Evolutionary conservation across 1,140 invertebrate genomes (phyloP).

Genomic region (Leptinotarsa defecta): DNA sequence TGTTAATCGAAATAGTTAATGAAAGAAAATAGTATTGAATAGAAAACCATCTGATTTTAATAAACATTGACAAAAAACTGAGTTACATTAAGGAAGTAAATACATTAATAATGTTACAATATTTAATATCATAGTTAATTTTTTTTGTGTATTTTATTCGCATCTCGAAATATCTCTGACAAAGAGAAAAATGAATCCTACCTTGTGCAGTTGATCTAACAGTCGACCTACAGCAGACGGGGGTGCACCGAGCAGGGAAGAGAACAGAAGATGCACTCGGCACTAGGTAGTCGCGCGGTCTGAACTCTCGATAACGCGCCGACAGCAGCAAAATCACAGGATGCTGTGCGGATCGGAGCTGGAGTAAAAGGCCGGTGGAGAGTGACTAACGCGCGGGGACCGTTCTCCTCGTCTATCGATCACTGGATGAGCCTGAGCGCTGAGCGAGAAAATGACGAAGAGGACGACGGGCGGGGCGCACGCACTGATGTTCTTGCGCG

Average conservation of each 20-base stretch:
- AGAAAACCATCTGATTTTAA: no score
- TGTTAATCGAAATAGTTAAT: no score
- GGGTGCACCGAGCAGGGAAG: background rate
- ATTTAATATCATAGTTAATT: no score
- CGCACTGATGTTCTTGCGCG: background rate
- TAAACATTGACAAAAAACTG: no score
- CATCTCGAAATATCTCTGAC: no score
- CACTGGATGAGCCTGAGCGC: constrained; percentile 1
- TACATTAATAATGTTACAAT: no score
- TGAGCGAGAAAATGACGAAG: constrained; percentile 5
- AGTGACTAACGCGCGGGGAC: background rate
- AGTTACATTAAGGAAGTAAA: no score
- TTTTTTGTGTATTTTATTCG: no score
- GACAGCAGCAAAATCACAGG: background rate
- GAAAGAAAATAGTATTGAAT: no score
- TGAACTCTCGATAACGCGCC: background rate
- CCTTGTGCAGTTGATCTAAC: background rate
- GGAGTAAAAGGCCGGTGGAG: background rate
- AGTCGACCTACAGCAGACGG: background rate
- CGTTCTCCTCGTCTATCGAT: constrained; percentile 2
- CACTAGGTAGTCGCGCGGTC: background rate
- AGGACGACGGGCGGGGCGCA: background rate
- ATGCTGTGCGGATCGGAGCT: background rate
- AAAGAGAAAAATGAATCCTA: background rate
- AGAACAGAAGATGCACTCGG: background rate